Base-by-base conservation (phyloP, 2,888 invertebrate species). In the Bombylius discolor region DNA sequence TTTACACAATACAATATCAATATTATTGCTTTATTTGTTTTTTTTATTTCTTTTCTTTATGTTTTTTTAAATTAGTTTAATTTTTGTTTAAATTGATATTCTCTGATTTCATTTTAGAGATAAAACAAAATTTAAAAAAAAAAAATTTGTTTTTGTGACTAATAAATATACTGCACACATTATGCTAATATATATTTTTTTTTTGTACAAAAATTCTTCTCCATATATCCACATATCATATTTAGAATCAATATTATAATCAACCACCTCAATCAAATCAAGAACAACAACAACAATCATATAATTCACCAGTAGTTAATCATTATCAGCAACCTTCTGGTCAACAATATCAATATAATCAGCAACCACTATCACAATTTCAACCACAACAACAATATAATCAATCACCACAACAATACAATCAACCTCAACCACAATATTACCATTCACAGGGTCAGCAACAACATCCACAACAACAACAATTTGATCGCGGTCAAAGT, bases 401-500 rank as follows among this genome's bases (percentile, higher is more conserved):
- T 62, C 67, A 69, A 60, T 57, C 66, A 55, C 53, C 50, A 46
- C 57, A 59, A 56, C 63, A 61, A 56, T 64, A 63, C 60, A 61
- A 64, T 61, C 62, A 64, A 61, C 65, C 64, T 59, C 64, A 63
- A 54, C 68, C 63, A 57, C 66, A 64, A 56, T 65, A 62, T 64
- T 61, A 62, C 61, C 65, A 66, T 64, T 62, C 67, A 63, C 70
- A 70, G 59, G 65, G 39, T 66, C 65, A 64, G 33, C 64, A 62
- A 42, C 63, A 62, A 48, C 61, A 59, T 31, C 56, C 61, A 53
- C 62, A 63, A 53, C 49, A 53, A 48, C 34, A 34, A 53, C 47
- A 53, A 34, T 39, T n/a, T 47, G 53, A 14, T 23, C 47, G 57
- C 32, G 57, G 59, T 39, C 81, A 47, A 83, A 89, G 72, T 82